These are phyloP conservation scores for Cantharis flavilabris DNA, from an alignment of 2,888 invertebrate genomes.

Conservation along the genomic window DNA sequence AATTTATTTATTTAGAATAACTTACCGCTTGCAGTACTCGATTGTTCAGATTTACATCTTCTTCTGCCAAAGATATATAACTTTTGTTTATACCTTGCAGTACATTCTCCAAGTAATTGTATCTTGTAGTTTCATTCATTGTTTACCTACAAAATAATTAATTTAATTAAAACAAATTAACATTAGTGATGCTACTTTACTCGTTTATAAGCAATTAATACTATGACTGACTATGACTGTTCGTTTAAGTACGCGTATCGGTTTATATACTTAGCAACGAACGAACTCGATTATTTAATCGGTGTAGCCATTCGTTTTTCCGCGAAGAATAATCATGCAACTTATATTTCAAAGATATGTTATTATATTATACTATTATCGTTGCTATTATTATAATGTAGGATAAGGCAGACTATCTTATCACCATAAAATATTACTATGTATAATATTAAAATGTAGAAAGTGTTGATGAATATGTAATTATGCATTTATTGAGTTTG, in stretches of 20 bases:
- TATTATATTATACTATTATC: too few relatives aligned
- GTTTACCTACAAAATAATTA: not conserved
- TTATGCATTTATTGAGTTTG: too few relatives aligned
- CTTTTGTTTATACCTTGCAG: constrained; percentile 41
- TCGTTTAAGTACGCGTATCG: too few relatives aligned
- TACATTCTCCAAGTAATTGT: constrained; percentile 42
- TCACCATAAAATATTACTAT: not conserved
- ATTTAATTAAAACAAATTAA: not conserved
- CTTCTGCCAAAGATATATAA: constrained; percentile 38
- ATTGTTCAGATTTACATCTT: constrained; percentile 42
- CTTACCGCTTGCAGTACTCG: constrained; percentile 55
- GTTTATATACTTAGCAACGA: not conserved
- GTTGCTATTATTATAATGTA: not conserved
- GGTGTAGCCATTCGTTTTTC: not conserved
- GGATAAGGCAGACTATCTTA: not conserved
- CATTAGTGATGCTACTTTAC: too few relatives aligned
- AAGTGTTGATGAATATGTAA: not conserved
- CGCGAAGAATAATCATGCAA: not conserved
- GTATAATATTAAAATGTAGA: not conserved
- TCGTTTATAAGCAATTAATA: too few relatives aligned
- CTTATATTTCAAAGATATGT: not conserved
- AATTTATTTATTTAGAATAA: not conserved
- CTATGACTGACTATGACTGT: too few relatives aligned
- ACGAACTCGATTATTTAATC: not conserved
- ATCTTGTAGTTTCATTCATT: constrained; percentile 35